Percentiles rank a stretch among this genome's conserved stretches.
These are phyloP conservation scores for Gobio occitaniae DNA, from an alignment of 2,797 vertebrate species.

Conservation along the genomic window DNA sequence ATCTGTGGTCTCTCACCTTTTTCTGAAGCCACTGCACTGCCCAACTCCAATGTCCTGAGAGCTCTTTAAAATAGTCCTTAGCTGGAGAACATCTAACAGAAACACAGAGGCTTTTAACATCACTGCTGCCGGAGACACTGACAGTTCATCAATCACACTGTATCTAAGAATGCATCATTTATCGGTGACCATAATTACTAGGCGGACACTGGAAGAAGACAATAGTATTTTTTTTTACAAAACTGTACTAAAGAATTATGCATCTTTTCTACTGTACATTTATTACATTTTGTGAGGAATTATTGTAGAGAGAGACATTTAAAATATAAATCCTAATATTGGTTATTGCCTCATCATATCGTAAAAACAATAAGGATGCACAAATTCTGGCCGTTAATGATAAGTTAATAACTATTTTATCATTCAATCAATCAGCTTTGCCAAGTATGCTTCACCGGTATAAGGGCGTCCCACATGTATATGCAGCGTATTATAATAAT, in stretches of 20 bases:
- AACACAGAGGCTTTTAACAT: not conserved
- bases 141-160: not conserved
- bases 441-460: too few species aligned
- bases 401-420: not conserved
- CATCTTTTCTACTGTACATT: not conserved
- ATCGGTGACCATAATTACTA: not conserved
- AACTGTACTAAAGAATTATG: not conserved
- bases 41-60: constrained; percentile 98
- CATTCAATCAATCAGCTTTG: too few species aligned
- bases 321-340: not conserved
- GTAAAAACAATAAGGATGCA: too few species aligned
- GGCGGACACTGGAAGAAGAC: not conserved
- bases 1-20: constrained; percentile 78
- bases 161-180: not conserved
- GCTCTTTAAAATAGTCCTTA: constrained; percentile 98
- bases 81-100: constrained; percentile 89
- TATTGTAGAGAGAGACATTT: not conserved
- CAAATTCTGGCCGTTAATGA: not conserved
- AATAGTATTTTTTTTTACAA: not conserved
- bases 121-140: not conserved
- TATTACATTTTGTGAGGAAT: not conserved
- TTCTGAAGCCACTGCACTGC: constrained; percentile 99
- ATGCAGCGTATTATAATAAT: too few species aligned
- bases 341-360: too few species aligned
- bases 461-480: too few species aligned